Percentiles rank a stretch among this genome's conserved stretches.
These are phyloP conservation scores for Agrilus planipennis DNA, from an alignment of 1,140 invertebrate species.

Conservation along the genomic window DNA sequence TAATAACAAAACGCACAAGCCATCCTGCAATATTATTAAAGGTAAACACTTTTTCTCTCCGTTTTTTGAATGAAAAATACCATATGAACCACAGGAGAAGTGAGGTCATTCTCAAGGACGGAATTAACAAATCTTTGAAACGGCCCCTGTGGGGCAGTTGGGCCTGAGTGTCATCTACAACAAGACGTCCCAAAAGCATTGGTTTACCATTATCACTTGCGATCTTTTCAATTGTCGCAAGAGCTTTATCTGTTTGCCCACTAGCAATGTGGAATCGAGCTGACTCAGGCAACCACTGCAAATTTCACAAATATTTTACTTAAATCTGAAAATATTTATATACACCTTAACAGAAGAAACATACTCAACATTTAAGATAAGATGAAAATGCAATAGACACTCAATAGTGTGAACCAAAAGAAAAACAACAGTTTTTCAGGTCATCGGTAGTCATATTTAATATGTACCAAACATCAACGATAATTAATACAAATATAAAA, in stretches of 20 bases:
- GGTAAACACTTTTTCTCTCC: no score
- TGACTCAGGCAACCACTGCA: slow-evolving; percentile 86
- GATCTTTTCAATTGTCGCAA: slow-evolving; percentile 66
- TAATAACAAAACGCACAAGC: slow-evolving; percentile 94
- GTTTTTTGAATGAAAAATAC: no score
- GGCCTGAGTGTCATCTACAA: slow-evolving; percentile 60
- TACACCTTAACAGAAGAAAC: no score
- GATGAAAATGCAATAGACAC: background rate
- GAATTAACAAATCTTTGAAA: slow-evolving; percentile 65
- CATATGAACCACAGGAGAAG: slow-evolving; percentile 87
- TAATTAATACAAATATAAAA: no score
- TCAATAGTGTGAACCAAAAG: no score
- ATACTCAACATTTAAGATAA: no score
- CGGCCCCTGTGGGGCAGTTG: slow-evolving; percentile 51
- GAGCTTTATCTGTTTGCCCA: slow-evolving; percentile 75
- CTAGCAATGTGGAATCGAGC: slow-evolving; percentile 76
- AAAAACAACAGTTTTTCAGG: no score
- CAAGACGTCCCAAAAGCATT: slow-evolving; percentile 76
- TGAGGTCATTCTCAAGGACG: slow-evolving; percentile 72
- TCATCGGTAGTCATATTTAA: no score
- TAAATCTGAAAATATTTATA: slow-evolving; percentile 1
- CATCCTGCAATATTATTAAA: slow-evolving; percentile 71
- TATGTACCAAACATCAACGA: no score
- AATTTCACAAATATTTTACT: slow-evolving; percentile 19
- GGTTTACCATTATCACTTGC: slow-evolving; percentile 81